phyloP scores from a whole-genome alignment of 2,888 invertebrate species.

The Drosophila subquinaria region DNA sequence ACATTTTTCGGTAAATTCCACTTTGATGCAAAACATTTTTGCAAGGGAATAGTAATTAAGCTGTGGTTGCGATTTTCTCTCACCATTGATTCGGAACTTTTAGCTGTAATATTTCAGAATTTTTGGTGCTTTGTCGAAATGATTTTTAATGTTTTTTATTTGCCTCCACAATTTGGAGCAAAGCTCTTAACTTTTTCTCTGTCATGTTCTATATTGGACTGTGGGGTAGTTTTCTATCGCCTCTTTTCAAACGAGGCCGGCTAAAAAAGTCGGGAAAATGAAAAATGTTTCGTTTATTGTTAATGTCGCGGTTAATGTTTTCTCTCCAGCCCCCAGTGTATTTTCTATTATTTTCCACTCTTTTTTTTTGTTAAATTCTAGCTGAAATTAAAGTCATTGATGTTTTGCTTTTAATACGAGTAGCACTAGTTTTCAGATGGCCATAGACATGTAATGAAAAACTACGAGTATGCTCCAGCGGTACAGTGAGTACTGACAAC shows the following conservation, averaged over 20 bases:
- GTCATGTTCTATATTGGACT: slow-evolving; percentile 16
- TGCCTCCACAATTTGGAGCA: slow-evolving; percentile 66
- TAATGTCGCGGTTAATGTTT: slow-evolving; percentile 58
- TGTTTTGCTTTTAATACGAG: slow-evolving; percentile 5
- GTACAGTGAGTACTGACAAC: not conserved
- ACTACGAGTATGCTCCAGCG: not conserved
- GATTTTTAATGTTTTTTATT: slow-evolving; percentile 41
- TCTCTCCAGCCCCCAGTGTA: not conserved
- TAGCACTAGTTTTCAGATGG: not conserved
- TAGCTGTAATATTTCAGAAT: slow-evolving; percentile 23
- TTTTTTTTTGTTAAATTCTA: not conserved
- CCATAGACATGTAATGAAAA: not conserved
- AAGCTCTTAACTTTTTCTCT: slow-evolving; percentile 63
- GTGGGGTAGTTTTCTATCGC: slow-evolving; percentile 36
- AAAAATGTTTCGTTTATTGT: slow-evolving; percentile 65
- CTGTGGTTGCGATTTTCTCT: slow-evolving; percentile 22
- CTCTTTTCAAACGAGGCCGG: slow-evolving; percentile 19
- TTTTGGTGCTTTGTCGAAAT: slow-evolving; percentile 40
- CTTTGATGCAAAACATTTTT: slow-evolving; percentile 15
- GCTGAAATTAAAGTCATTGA: slow-evolving; percentile 9
- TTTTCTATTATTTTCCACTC: not conserved
- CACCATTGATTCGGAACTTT: slow-evolving; percentile 40
- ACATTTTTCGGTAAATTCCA: not conserved
- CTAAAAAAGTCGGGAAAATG: slow-evolving; percentile 32
- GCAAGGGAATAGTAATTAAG: slow-evolving; percentile 27